A percentile compares a stretch with the other conserved stretches of the same genome.
Conservation (phyloP, 92 coral and sea anemone genomes). For the Palythoa grandis region DNA sequence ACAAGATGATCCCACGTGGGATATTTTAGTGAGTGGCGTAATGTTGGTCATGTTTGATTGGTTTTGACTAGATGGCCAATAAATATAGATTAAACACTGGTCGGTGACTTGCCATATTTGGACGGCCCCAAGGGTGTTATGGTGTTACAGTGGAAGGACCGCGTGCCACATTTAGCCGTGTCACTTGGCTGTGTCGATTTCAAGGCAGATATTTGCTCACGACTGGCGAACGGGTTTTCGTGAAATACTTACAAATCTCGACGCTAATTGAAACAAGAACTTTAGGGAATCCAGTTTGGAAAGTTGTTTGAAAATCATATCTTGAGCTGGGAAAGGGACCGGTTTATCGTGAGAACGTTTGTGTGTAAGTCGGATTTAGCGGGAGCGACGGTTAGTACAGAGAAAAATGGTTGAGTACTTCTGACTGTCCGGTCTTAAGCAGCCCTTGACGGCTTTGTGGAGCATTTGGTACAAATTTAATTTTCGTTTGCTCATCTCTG, state of each 20-base stretch:
- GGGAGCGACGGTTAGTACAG: slow-evolving; percentile 83
- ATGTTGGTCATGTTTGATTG: slow-evolving; percentile 99
- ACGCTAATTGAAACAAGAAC: slow-evolving; percentile 53
- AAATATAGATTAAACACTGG: slow-evolving; percentile 99
- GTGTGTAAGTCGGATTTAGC: slow-evolving; percentile 65
- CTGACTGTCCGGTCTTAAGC: slow-evolving; percentile 78
- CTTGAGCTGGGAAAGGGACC: slow-evolving; percentile 46
- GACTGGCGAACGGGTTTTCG: slow-evolving; percentile 83
- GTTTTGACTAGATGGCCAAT: slow-evolving; percentile 99
- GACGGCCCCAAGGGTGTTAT: slow-evolving; percentile 99
- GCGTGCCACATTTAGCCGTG: slow-evolving; percentile 99
- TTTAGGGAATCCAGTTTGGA: slow-evolving; percentile 37
- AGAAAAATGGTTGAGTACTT: slow-evolving; percentile 93
- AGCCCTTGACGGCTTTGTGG: slow-evolving; percentile 80
- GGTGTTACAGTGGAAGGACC: slow-evolving; percentile 97
- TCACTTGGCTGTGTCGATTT: slow-evolving; percentile 99
- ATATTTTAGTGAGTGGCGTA: slow-evolving; percentile 92
- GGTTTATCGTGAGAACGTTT: slow-evolving; percentile 39
- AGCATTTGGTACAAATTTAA: slow-evolving; percentile 74
- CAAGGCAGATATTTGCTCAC: slow-evolving; percentile 91
- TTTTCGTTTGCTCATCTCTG: slow-evolving; percentile 66
- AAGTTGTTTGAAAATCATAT: slow-evolving; percentile 43
- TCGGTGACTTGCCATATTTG: slow-evolving; percentile 93
- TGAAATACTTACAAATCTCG: slow-evolving; percentile 59
- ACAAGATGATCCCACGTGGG: slow-evolving; percentile 99